A percentile compares a stretch with the other conserved stretches of the same genome.
These are phyloP conservation scores for Teleogryllus oceanicus DNA, from an alignment of 2,888 invertebrate species.

Conservation along the genomic window DNA sequence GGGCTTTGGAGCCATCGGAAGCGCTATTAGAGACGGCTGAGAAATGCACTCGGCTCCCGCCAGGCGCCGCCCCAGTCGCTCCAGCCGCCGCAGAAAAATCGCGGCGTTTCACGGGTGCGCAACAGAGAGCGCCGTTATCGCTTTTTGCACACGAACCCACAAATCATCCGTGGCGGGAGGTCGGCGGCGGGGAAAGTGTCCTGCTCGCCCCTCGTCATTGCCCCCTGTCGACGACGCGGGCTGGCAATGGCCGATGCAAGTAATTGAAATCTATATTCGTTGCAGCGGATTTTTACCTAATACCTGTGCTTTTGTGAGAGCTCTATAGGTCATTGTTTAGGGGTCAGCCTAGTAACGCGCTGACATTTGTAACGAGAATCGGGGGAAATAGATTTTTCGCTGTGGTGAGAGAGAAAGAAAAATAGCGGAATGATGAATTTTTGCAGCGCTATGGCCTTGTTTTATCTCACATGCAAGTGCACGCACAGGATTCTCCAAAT, in stretches of 20 bases:
- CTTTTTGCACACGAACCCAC: neutral
- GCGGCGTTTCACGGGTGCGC: neutral
- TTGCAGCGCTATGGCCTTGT: neutral
- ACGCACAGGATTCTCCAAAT: neutral
- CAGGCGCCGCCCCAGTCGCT: too few relatives aligned
- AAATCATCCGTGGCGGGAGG: neutral
- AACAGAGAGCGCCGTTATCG: neutral
- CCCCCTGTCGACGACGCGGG: neutral
- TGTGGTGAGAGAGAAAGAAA: neutral
- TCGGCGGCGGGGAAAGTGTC: neutral
- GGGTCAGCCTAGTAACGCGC: neutral
- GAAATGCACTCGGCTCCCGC: too few relatives aligned
- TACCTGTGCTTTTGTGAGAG: neutral
- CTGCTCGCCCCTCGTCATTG: neutral
- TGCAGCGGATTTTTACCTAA: neutral
- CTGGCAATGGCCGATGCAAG: neutral
- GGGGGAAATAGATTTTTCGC: neutral
- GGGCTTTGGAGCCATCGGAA: too few relatives aligned
- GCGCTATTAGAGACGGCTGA: too few relatives aligned
- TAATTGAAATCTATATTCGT: neutral
- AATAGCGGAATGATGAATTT: slow-evolving; percentile 2
- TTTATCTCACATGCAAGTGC: neutral
- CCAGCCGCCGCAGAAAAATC: neutral
- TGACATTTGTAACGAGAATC: neutral
- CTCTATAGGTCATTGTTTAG: neutral